Conservation (phyloP, 1,140 invertebrate genomes). For the Acromyrmex echinatior region DNA sequence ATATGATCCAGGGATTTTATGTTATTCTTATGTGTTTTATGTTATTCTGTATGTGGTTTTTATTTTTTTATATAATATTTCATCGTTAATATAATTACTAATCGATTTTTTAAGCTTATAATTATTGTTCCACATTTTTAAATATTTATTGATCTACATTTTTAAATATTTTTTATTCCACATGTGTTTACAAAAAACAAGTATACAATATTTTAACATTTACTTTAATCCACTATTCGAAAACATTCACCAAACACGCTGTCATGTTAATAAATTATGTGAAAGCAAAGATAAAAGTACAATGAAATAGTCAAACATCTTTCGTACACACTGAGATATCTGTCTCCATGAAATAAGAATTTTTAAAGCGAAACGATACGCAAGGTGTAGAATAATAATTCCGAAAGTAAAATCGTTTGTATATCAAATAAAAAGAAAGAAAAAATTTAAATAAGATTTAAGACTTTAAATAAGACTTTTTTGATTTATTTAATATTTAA, state of each 20-base stretch:
- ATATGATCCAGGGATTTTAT: no score
- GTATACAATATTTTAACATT: constrained; percentile 10
- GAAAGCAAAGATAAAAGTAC: constrained; percentile 1
- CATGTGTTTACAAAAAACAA: constrained; percentile 12
- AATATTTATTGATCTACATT: constrained; percentile 13
- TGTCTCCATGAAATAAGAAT: background rate
- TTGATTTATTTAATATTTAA: background rate
- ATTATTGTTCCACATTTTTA: background rate
- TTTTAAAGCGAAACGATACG: background rate
- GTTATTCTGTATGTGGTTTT: no score
- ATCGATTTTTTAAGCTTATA: background rate
- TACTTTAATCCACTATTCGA: background rate
- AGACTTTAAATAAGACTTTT: background rate
- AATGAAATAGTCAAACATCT: background rate
- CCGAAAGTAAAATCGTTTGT: background rate
- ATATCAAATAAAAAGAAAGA: background rate
- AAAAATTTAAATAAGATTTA: background rate
- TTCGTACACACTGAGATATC: background rate
- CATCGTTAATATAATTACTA: background rate
- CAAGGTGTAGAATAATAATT: constrained; percentile 6
- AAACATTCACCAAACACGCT: background rate
- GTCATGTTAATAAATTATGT: constrained; percentile 29
- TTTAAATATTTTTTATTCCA: constrained; percentile 16
- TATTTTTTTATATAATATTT: no score
- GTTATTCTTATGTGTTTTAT: no score